Evolutionary conservation across 2,113 vertebrate species (phyloP), one percentile per base, ranked within the genome.

Genomic region (Noturus placidus): DNA sequence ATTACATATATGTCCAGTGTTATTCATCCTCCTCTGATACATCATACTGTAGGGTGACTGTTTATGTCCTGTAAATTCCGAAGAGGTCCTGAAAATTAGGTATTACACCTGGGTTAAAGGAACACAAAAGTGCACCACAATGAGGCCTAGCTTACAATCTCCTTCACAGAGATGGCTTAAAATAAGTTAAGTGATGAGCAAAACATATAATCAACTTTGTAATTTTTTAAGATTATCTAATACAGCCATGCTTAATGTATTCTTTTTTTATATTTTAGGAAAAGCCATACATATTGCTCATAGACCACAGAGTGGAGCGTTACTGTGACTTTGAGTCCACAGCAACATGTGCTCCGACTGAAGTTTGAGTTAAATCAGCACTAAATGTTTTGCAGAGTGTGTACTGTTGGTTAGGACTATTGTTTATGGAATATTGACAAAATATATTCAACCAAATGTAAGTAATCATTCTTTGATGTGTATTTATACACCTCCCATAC

Each of bases 361-460:
- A 82, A 38, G 20, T 59, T 35, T 81, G 20, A 25, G 5, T 38
- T 27, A 59, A 59, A 57, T 81, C 79, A 81, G 30, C 79, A 81
- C 56, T 14, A 61, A 82, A 61, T 0, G 5, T 42, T 82, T 82
- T 82, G 35, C 56, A 82, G 54, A 81, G 33, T 15, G 15, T 57
- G 78, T 22, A 13, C 19, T 22, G 17, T 38, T 81, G n/a, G 54
- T 81, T 61, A 38, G 22, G 10, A 61, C 33, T 81, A 15, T 61
- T 81, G 30, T 81, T 38, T 35, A 81, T 81, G 52, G 50, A 85
- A 74, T 33, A 57, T 13, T 54, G 11, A 83, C n/a, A 33, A 69
- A 69, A 77, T 15, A 87, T 81, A 57, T 84, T 27, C 78, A 74
- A 85, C 25, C 19, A 14, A 74, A 89, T 19, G 54, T 13, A 59